Evolutionary conservation across 1,140 invertebrate species (phyloP).

Genomic region (Uloborus diversus): DNA sequence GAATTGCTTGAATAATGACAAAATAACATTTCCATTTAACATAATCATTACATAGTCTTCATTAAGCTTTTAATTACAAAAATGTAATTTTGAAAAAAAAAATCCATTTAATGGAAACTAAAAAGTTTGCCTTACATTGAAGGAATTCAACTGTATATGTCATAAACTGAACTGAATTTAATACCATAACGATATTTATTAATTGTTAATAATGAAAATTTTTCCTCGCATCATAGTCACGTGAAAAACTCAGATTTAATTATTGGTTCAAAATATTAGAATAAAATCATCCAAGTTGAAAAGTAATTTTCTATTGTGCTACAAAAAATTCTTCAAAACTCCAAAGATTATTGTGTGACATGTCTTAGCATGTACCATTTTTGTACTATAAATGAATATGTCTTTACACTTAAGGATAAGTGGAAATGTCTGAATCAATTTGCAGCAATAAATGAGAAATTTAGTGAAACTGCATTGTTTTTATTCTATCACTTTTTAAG

Average conservation of each 20-base stretch:
- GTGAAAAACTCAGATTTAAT: background rate
- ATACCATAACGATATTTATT: too few species aligned
- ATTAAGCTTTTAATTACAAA: too few species aligned
- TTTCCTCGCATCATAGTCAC: background rate
- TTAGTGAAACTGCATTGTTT: slow-evolving; percentile 7
- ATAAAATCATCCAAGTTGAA: background rate
- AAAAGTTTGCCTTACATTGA: too few species aligned
- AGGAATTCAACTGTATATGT: too few species aligned
- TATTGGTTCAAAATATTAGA: background rate
- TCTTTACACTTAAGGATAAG: slow-evolving; percentile 25
- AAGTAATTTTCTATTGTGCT: background rate
- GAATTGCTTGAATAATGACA: too few species aligned
- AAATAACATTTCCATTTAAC: too few species aligned
- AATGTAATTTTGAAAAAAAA: too few species aligned
- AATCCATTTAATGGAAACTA: too few species aligned
- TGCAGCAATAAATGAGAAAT: slow-evolving; percentile 54
- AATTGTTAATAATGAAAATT: too few species aligned
- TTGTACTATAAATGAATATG: background rate
- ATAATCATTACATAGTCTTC: too few species aligned
- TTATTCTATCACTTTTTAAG: background rate
- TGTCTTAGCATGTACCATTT: background rate
- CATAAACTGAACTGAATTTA: too few species aligned
- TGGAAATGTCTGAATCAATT: slow-evolving; percentile 39
- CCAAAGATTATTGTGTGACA: background rate
- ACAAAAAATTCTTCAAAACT: background rate